Conservation (phyloP, 2,888 invertebrate species). For the Agonopterix alstromeriana region DNA sequence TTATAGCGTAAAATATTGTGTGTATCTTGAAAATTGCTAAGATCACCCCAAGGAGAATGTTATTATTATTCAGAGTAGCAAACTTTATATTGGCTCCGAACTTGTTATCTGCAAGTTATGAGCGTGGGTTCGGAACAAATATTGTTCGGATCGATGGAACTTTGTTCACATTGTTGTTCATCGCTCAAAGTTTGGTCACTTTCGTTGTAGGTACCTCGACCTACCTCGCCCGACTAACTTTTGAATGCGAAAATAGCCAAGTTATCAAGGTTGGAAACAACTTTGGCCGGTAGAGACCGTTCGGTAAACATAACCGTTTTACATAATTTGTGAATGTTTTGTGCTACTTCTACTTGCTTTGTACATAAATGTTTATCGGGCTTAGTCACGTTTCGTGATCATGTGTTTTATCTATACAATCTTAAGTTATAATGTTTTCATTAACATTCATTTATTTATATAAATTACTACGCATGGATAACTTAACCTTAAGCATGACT, state of each 20-base stretch:
- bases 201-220: slow-evolving; percentile 41
- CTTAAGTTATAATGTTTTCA: too few species aligned
- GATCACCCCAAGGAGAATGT: slow-evolving; percentile 5
- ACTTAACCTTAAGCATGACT: neutral
- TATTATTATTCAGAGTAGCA: slow-evolving; percentile 22
- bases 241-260: slow-evolving; percentile 48
- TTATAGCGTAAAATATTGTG: slow-evolving; percentile 1
- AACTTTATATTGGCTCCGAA: slow-evolving; percentile 47
- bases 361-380: slow-evolving; percentile 20
- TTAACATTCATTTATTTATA: too few species aligned
- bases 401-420: neutral
- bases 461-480: too few species aligned
- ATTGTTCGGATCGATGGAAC: slow-evolving; percentile 46
- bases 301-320: slow-evolving; percentile 40
- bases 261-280: slow-evolving; percentile 47
- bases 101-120: slow-evolving; percentile 33
- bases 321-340: slow-evolving; percentile 38
- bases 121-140: slow-evolving; percentile 33
- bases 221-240: slow-evolving; percentile 37
- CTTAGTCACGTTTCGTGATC: slow-evolving; percentile 27
- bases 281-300: slow-evolving; percentile 21
- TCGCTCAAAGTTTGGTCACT: slow-evolving; percentile 52
- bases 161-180: slow-evolving; percentile 50
- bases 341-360: slow-evolving; percentile 15
- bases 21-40: slow-evolving; percentile 5